phyloP scores from a whole-genome alignment of 2,797 vertebrate genomes.

The Hypotaenidia okinawae region DNA sequence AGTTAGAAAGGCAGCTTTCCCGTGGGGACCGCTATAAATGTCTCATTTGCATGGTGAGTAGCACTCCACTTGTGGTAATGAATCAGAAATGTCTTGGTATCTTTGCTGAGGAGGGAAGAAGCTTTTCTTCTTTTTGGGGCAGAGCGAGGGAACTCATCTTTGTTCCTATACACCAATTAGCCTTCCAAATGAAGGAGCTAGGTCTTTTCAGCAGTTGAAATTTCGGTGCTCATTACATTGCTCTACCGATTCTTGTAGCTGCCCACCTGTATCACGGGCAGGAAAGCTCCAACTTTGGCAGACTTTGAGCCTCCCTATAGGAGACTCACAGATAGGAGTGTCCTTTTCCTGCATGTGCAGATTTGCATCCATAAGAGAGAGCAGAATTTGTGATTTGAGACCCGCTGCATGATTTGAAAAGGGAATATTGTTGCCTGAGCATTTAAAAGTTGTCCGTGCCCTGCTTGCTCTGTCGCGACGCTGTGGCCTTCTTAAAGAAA shows the following conservation, averaged over 20 bases:
- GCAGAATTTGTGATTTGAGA: not conserved
- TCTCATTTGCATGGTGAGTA: slow-evolving; percentile 99
- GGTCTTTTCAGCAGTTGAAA: not conserved
- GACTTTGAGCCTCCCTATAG: not conserved
- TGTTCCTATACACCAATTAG: not conserved
- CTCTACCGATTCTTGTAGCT: not conserved
- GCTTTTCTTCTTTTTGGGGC: not conserved
- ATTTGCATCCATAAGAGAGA: not conserved
- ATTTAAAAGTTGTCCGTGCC: not conserved
- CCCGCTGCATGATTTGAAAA: not conserved
- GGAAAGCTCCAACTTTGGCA: not conserved
- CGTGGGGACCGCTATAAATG: slow-evolving; percentile 99
- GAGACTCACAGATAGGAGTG: not conserved
- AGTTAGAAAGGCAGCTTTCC: slow-evolving; percentile 97
- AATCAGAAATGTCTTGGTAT: slow-evolving; percentile 66
- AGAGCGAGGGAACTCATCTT: not conserved
- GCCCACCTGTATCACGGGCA: not conserved
- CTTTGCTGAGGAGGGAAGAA: slow-evolving; percentile 6
- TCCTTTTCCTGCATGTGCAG: not conserved
- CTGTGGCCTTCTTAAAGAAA: slow-evolving; percentile 22
- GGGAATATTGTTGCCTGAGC: not conserved
- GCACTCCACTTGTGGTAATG: slow-evolving; percentile 64
- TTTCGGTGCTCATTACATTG: not conserved
- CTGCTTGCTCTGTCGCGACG: not conserved
- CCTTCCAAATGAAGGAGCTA: not conserved